These are phyloP conservation scores for Chrysodeixis includens DNA, from an alignment of 2,888 invertebrate genomes.

Conservation along the genomic window DNA sequence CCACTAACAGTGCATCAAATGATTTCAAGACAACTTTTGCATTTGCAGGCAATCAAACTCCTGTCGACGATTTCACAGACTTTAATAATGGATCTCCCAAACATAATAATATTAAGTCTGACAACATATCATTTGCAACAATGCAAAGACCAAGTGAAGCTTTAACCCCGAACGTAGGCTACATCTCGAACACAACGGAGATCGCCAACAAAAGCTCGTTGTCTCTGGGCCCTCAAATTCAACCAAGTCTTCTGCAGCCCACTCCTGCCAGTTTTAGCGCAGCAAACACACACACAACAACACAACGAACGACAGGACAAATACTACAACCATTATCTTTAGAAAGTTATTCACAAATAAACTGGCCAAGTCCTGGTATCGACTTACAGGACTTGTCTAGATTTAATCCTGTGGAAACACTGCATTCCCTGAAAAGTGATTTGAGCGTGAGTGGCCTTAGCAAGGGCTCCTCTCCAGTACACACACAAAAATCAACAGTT, in stretches of 20 bases:
- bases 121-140: constrained; percentile 69
- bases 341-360: constrained; percentile 88
- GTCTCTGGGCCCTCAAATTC: constrained; percentile 43
- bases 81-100: constrained; percentile 64
- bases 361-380: constrained; percentile 91
- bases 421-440: constrained; percentile 82
- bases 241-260: constrained; percentile 73
- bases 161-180: constrained; percentile 59
- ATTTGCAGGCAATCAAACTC: constrained; percentile 54
- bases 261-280: constrained; percentile 59
- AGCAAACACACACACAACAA: constrained; percentile 59
- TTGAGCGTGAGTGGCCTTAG: constrained; percentile 71
- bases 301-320: constrained; percentile 77
- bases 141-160: constrained; percentile 62
- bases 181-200: constrained; percentile 54
- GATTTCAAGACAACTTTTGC: constrained; percentile 51
- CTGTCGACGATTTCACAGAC: constrained; percentile 55
- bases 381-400: constrained; percentile 85
- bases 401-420: constrained; percentile 85
- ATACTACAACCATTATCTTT: constrained; percentile 85
- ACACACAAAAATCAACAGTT: constrained; percentile 64
- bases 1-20: constrained; percentile 58
- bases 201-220: constrained; percentile 52
- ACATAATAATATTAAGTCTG: constrained; percentile 66
- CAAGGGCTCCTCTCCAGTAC: constrained; percentile 77